Conservation (phyloP, 2,797 vertebrate species). For the Danio kyathit region DNA sequence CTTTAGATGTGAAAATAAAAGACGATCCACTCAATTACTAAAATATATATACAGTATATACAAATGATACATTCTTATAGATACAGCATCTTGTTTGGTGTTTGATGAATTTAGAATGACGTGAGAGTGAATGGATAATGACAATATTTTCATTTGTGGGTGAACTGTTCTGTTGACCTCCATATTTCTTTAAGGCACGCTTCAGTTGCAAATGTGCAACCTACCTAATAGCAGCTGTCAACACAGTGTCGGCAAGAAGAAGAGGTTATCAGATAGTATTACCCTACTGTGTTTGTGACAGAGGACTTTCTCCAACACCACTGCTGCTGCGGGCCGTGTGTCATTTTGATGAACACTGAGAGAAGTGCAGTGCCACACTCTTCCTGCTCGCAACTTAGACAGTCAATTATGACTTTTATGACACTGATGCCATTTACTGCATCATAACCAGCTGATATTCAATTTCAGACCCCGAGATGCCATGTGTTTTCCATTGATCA, state of each 20-base stretch:
- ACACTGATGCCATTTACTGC: constrained; percentile 35
- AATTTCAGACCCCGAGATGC: constrained; percentile 32
- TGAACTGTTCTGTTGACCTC: not conserved
- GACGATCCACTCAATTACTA: no score
- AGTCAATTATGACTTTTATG: constrained; percentile 36
- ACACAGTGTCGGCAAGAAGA: not conserved
- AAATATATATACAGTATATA: no score
- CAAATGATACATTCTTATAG: no score
- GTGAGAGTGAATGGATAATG: no score
- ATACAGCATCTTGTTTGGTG: no score
- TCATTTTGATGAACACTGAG: constrained; percentile 24
- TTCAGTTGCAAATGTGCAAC: constrained; percentile 20
- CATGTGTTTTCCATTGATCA: constrained; percentile 31
- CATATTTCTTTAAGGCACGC: not conserved
- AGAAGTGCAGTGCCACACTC: constrained; percentile 1
- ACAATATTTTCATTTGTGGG: no score
- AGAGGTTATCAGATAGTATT: constrained; percentile 16
- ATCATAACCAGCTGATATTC: constrained; percentile 36
- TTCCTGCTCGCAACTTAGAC: not conserved
- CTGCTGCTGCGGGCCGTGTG: not conserved
- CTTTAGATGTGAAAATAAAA: no score
- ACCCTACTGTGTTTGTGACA: not conserved
- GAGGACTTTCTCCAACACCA: not conserved
- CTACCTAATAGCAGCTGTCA: not conserved
- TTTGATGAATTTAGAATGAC: no score